Evolutionary conservation across 1,140 invertebrate genomes (phyloP).

Genomic region (Hyphantria cunea): DNA sequence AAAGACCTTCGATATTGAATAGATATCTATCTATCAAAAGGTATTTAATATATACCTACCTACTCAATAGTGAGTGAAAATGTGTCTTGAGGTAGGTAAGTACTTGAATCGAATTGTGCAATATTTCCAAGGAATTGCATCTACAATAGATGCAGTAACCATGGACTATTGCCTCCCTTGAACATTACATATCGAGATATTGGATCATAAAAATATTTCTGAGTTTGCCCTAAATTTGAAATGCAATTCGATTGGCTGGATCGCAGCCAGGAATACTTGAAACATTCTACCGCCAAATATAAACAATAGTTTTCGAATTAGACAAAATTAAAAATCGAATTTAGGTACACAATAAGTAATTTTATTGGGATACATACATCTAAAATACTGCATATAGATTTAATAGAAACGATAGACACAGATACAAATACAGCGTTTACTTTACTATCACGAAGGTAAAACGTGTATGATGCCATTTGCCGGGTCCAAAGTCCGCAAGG

Average conservation of each 20-base stretch:
- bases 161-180: constrained; percentile 23
- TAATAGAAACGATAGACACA: too few relatives aligned
- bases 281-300: constrained; percentile 46
- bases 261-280: constrained; percentile 17
- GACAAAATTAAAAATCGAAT: background rate
- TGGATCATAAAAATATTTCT: constrained; percentile 19
- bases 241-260: constrained; percentile 35
- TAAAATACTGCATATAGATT: too few relatives aligned
- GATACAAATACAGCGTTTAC: constrained; percentile 21
- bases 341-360: background rate
- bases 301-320: background rate
- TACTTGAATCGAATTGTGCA: background rate
- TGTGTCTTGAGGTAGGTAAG: too few relatives aligned
- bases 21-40: too few relatives aligned
- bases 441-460: constrained; percentile 53
- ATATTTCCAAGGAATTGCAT: constrained; percentile 7
- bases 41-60: too few relatives aligned
- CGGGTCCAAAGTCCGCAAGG: constrained; percentile 78
- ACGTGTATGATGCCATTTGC: constrained; percentile 51
- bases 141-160: constrained; percentile 8
- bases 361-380: too few relatives aligned
- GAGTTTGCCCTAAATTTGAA: constrained; percentile 45
- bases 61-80: too few relatives aligned
- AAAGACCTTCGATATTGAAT: too few relatives aligned
- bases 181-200: background rate